Conservation (phyloP, 2,888 invertebrate genomes). For the Eupeodes luniger region DNA sequence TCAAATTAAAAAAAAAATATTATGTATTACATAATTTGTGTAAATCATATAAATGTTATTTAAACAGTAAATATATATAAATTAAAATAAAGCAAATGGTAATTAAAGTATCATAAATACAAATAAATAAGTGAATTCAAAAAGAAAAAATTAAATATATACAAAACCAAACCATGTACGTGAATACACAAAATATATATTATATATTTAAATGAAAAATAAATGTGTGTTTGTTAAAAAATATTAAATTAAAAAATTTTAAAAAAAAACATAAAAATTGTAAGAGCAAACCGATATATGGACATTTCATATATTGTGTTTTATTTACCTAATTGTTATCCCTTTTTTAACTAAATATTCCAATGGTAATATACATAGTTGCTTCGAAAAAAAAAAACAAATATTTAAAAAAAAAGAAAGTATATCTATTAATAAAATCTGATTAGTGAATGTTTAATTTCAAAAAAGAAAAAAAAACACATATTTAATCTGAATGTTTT, state of each 20-base stretch:
- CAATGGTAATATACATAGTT: slow-evolving; percentile 44
- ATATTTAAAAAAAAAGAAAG: slow-evolving; percentile 36
- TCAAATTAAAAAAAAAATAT: slow-evolving; percentile 46
- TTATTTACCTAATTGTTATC: slow-evolving; percentile 39
- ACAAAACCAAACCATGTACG: slow-evolving; percentile 23
- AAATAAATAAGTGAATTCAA: slow-evolving; percentile 26
- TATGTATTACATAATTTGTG: slow-evolving; percentile 62
- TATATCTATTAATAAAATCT: slow-evolving; percentile 40
- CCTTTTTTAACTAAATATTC: slow-evolving; percentile 35
- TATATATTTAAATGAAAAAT: slow-evolving; percentile 58
- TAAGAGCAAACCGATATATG: slow-evolving; percentile 49
- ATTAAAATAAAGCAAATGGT: slow-evolving; percentile 42
- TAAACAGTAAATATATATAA: slow-evolving; percentile 37
- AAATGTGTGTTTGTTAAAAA: slow-evolving; percentile 51
- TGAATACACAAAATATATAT: slow-evolving; percentile 27
- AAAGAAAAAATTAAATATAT: slow-evolving; percentile 11
- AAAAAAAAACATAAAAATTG: slow-evolving; percentile 10
- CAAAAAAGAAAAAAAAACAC: not conserved
- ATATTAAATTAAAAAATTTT: slow-evolving; percentile 4
- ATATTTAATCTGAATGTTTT: too few relatives aligned
- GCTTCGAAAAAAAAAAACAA: slow-evolving; percentile 13
- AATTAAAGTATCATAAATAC: slow-evolving; percentile 38
- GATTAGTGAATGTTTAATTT: slow-evolving; percentile 77
- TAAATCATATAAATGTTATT: slow-evolving; percentile 68
- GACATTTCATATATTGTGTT: slow-evolving; percentile 62